Conservation (phyloP, 2,113 vertebrate species). For the Nipponia nippon region DNA sequence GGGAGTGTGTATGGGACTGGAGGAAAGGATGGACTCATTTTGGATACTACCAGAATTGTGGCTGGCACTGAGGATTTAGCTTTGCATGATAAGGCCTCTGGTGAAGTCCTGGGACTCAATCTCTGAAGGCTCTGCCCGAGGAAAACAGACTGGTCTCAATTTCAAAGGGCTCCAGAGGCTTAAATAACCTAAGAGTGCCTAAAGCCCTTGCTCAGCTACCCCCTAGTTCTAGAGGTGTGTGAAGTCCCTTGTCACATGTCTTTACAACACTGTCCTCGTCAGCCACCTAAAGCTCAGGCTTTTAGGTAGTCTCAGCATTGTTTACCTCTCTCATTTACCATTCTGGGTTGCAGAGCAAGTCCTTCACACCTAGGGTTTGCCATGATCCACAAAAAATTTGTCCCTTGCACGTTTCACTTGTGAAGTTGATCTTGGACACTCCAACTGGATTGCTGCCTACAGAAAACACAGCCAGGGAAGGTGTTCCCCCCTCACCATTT, state of each 20-base stretch:
- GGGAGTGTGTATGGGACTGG: background rate
- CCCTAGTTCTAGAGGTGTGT: background rate
- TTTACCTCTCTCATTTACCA: background rate
- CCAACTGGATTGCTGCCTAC: background rate
- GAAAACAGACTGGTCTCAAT: background rate
- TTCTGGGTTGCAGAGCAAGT: background rate
- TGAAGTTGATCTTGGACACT: background rate
- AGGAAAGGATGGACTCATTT: background rate
- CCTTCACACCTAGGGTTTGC: background rate
- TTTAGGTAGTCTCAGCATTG: background rate
- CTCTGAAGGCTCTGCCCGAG: background rate
- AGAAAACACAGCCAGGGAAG: background rate
- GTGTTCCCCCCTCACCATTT: background rate
- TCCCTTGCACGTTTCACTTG: background rate
- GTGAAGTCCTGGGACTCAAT: background rate
- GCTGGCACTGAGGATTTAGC: background rate
- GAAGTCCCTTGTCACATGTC: background rate
- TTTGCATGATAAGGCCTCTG: background rate
- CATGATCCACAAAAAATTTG: background rate
- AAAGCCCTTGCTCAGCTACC: background rate
- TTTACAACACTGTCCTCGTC: background rate
- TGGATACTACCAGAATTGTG: background rate
- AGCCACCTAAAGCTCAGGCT: background rate
- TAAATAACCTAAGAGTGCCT: background rate
- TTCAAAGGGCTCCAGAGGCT: background rate